These are phyloP conservation scores for Harmothoe impar DNA, from an alignment of 2,888 invertebrate species.

Conservation along the genomic window DNA sequence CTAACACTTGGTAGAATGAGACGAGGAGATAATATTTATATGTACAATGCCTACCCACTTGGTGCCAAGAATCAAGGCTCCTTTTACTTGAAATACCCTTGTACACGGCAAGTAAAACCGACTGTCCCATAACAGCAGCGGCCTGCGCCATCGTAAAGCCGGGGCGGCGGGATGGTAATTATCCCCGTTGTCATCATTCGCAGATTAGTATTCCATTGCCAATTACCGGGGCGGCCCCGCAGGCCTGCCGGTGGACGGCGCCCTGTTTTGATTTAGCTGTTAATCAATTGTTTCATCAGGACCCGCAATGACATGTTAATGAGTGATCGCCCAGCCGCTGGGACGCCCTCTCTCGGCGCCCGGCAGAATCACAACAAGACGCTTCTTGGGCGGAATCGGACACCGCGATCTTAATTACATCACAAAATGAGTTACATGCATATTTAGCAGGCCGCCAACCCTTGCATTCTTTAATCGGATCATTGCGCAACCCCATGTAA, in stretches of 20 bases:
- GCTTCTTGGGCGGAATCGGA: constrained; percentile 31
- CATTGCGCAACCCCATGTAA: constrained; percentile 35
- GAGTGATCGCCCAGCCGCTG: constrained; percentile 13
- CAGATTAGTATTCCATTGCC: constrained; percentile 55
- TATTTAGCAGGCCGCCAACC: constrained; percentile 32
- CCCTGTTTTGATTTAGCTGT: constrained; percentile 41
- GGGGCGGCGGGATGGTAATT: constrained; percentile 31
- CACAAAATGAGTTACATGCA: constrained; percentile 55
- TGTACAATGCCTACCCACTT: too few species aligned
- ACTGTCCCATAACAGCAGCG: too few species aligned
- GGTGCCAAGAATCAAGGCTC: too few species aligned
- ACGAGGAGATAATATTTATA: too few species aligned
- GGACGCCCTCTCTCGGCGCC: constrained; percentile 11
- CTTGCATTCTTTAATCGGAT: constrained; percentile 27
- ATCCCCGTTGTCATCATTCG: constrained; percentile 54
- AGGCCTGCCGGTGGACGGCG: background rate
- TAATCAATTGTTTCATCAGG: constrained; percentile 48
- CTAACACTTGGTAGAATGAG: too few species aligned
- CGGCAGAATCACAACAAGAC: background rate
- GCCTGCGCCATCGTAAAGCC: too few species aligned
- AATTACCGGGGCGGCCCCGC: constrained; percentile 30
- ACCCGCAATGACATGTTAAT: constrained; percentile 40
- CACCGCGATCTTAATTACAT: constrained; percentile 39
- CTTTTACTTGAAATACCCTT: too few species aligned
- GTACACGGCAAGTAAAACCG: too few species aligned